Conservation (phyloP, 2,888 invertebrate genomes). For the Caenorhabditis sp. region DNA sequence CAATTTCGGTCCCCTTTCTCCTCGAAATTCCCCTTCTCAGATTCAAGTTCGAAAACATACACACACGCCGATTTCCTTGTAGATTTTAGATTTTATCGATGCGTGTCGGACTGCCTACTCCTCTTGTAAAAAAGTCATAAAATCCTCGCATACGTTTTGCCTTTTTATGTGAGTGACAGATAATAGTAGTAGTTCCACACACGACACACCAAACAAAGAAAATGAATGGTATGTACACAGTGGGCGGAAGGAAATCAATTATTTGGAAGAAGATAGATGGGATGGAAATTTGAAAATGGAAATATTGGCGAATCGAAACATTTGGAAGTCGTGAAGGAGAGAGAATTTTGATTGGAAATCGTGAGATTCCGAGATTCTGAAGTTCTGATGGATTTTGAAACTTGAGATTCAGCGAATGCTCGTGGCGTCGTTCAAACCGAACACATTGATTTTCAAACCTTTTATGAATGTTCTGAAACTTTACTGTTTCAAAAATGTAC, state of each 20-base stretch:
- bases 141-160: constrained; percentile 13
- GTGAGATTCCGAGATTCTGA: no score
- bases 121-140: constrained; percentile 16
- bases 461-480: no score
- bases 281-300: not conserved
- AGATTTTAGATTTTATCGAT: constrained; percentile 25
- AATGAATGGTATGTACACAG: constrained; percentile 25
- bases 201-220: not conserved
- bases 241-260: constrained; percentile 8
- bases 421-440: no score
- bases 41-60: not conserved
- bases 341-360: no score
- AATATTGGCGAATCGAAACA: no score
- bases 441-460: no score
- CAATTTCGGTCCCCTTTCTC: not conserved
- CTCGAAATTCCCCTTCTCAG: not conserved
- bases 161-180: constrained; percentile 4
- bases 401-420: no score
- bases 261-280: constrained; percentile 12
- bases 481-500: no score
- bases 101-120: constrained; percentile 12
- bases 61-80: not conserved
- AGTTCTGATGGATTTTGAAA: no score
- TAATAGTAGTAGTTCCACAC: no score
- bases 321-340: no score